Evolutionary conservation across 2,888 invertebrate genomes (phyloP).

Genomic region (Yponomeuta sedellus): DNA sequence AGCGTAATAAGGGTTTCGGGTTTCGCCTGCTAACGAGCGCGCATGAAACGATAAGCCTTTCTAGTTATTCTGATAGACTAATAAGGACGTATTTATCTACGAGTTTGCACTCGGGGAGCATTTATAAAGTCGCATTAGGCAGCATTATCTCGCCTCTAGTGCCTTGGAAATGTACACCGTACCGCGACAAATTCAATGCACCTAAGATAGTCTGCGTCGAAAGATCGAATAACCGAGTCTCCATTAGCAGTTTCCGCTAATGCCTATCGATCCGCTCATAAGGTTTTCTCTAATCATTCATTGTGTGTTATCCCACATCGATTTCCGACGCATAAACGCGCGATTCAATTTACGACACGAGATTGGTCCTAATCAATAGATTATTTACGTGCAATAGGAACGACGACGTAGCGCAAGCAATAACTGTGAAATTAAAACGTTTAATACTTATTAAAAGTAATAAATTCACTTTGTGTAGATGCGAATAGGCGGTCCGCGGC

Average conservation of each 20-base stretch:
- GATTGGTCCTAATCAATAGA: constrained; percentile 13
- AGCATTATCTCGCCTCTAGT: constrained; percentile 13
- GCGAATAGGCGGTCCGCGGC: neutral
- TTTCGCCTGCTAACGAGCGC: constrained; percentile 71
- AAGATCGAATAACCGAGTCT: neutral
- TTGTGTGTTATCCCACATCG: neutral
- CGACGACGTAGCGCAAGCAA: constrained; percentile 29
- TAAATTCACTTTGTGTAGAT: constrained; percentile 23
- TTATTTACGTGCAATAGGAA: constrained; percentile 21
- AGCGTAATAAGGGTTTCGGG: constrained; percentile 62
- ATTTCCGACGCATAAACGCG: constrained; percentile 15
- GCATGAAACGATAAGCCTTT: constrained; percentile 60
- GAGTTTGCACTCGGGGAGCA: constrained; percentile 51
- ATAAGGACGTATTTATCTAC: constrained; percentile 73
- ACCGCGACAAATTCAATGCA: constrained; percentile 12
- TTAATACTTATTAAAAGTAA: constrained; percentile 35
- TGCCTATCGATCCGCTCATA: neutral
- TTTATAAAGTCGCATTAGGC: constrained; percentile 17
- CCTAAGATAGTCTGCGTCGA: neutral
- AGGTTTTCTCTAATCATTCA: neutral
- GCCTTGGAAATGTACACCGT: constrained; percentile 8
- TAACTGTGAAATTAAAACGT: constrained; percentile 48
- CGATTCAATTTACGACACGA: constrained; percentile 12
- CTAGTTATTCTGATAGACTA: constrained; percentile 71
- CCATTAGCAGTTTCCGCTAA: neutral